A percentile compares a stretch with the other conserved stretches of the same genome.
These are phyloP conservation scores for Cololabis saira DNA, from an alignment of 2,113 vertebrate genomes.

Conservation along the genomic window DNA sequence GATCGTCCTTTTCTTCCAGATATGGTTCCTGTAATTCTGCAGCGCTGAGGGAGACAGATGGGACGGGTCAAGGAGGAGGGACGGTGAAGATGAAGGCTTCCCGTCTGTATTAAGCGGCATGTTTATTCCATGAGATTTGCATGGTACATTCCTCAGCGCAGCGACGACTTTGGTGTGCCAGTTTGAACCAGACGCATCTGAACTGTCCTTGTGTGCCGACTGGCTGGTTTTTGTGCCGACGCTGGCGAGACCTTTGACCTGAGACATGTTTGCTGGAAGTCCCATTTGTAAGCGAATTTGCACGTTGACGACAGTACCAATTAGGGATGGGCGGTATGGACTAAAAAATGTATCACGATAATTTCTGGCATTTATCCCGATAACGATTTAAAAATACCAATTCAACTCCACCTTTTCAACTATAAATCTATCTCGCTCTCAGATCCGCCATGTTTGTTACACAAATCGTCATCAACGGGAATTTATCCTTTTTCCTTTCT, in stretches of 20 bases:
- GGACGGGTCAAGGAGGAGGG: slow-evolving; percentile 10
- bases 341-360: no score
- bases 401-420: no score
- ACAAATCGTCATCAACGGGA: no score
- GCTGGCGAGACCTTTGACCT: not conserved
- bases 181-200: not conserved
- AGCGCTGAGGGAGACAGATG: slow-evolving; percentile 1
- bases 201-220: rapidly evolving
- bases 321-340: no score
- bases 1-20: not conserved
- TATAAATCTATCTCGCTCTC: no score
- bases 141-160: slow-evolving; percentile 10
- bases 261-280: slow-evolving; percentile 1
- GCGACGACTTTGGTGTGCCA: not conserved
- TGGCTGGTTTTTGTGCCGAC: not conserved
- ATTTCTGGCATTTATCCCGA: no score
- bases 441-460: no score
- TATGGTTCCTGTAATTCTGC: not conserved
- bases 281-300: not conserved
- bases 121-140: slow-evolving; percentile 32
- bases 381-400: no score
- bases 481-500: no score
- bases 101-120: slow-evolving; percentile 37
- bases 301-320: no score
- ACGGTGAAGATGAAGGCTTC: slow-evolving; percentile 3